A percentile compares a stretch with the other conserved stretches of the same genome.
Evolutionary conservation across 2,113 vertebrate genomes (phyloP).

Genomic region (Crocuta crocuta): DNA sequence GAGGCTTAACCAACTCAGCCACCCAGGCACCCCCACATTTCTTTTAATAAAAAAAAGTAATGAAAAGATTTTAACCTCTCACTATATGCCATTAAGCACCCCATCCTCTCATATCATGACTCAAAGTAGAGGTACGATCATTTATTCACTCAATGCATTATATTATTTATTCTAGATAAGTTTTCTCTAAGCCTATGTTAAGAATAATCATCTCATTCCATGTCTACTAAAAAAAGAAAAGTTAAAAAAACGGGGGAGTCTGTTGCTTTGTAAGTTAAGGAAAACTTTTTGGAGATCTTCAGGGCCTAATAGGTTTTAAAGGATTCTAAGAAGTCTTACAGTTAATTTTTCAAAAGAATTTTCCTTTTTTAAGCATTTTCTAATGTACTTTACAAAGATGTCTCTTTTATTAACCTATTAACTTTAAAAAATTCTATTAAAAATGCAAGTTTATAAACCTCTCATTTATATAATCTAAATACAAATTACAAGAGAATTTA

Average conservation of each 20-base stretch:
- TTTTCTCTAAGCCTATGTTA: neutral
- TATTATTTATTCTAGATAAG: neutral
- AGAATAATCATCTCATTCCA: conserved; percentile 23
- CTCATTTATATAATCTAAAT: conserved; percentile 7
- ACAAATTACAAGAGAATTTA: conserved; percentile 3
- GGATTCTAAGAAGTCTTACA: neutral
- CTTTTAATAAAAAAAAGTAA: conserved; percentile 41
- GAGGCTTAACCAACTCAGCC: no score
- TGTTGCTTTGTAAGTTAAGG: neutral
- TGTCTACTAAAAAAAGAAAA: neutral
- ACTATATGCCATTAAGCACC: neutral
- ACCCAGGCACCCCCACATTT: neutral
- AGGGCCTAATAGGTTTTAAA: neutral
- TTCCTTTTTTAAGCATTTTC: conserved; percentile 18
- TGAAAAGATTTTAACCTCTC: neutral
- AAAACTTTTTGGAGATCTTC: conserved; percentile 18
- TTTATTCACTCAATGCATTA: neutral
- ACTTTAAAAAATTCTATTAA: neutral
- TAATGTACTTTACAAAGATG: neutral
- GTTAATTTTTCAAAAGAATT: neutral
- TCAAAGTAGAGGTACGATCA: neutral
- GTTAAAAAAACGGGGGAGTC: neutral
- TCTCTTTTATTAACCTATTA: neutral
- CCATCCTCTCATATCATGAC: neutral
- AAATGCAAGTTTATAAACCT: neutral